These are phyloP conservation scores for Noctua pronuba DNA, from an alignment of 2,888 invertebrate species.

Conservation along the genomic window DNA sequence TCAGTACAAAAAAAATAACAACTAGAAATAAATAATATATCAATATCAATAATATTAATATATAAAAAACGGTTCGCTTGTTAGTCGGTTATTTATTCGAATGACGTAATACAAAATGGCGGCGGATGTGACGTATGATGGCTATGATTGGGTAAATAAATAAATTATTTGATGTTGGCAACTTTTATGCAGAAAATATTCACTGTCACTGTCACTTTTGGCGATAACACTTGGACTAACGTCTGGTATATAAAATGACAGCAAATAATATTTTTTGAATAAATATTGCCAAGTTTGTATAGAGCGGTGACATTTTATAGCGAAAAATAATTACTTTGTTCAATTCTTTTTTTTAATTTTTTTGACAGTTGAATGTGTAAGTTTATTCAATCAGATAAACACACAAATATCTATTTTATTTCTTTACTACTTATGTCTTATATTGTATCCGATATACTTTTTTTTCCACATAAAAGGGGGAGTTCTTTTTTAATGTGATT, in stretches of 20 bases:
- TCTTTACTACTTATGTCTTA: background rate
- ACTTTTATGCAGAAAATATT: constrained; percentile 22
- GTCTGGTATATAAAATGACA: background rate
- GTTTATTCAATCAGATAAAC: background rate
- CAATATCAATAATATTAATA: constrained; percentile 60
- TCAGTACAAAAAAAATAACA: constrained; percentile 48
- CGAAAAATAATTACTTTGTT: constrained; percentile 50
- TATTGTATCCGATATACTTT: background rate
- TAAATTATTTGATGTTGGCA: constrained; percentile 28
- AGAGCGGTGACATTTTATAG: constrained; percentile 22
- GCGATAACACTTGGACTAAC: background rate
- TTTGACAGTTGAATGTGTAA: constrained; percentile 21
- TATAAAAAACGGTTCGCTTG: constrained; percentile 57
- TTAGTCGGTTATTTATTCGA: constrained; percentile 63
- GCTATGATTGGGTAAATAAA: constrained; percentile 53
- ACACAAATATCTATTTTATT: background rate
- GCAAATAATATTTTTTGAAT: constrained; percentile 4
- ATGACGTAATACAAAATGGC: constrained; percentile 49
- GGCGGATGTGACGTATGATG: constrained; percentile 36
- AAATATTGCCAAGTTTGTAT: constrained; percentile 13
- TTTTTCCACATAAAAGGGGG: background rate
- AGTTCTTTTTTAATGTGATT: background rate
- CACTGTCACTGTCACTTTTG: background rate
- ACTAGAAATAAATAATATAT: constrained; percentile 67
- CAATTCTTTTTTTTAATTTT: constrained; percentile 12